Evolutionary conservation across 2,113 vertebrate genomes (phyloP).

Genomic region (Odocoileus virginianus): DNA sequence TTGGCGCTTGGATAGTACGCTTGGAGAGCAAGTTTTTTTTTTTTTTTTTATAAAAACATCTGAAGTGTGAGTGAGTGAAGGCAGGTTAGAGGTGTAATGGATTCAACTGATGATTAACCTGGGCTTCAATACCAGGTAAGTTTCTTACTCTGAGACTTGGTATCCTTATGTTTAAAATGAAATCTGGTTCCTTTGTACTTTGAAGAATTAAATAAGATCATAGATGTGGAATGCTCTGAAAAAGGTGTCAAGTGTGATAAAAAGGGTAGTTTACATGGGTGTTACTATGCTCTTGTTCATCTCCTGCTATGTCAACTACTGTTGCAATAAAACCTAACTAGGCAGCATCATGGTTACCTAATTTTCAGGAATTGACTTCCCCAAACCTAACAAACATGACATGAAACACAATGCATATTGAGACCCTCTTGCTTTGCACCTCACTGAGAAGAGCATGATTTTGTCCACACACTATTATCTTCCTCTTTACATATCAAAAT

Average conservation of each 20-base stretch:
- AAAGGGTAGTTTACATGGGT: background rate
- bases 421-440: background rate
- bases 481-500: background rate
- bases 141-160: background rate
- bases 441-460: background rate
- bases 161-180: slow-evolving; percentile 1
- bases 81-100: background rate
- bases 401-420: background rate
- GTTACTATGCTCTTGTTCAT: background rate
- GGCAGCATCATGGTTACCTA: background rate
- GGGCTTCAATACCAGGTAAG: background rate
- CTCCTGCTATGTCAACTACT: background rate
- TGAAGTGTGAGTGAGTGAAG: background rate
- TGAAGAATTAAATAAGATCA: background rate
- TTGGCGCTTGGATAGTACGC: accelerated
- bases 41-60: background rate
- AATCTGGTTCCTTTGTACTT: background rate
- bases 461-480: background rate
- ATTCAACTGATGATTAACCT: background rate
- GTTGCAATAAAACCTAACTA: background rate
- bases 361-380: background rate
- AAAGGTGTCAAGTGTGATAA: background rate
- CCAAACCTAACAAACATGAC: background rate
- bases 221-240: background rate
- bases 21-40: background rate